These are phyloP conservation scores for Isurus oxyrinchus DNA, from an alignment of 2,113 vertebrate species.

Conservation along the genomic window DNA sequence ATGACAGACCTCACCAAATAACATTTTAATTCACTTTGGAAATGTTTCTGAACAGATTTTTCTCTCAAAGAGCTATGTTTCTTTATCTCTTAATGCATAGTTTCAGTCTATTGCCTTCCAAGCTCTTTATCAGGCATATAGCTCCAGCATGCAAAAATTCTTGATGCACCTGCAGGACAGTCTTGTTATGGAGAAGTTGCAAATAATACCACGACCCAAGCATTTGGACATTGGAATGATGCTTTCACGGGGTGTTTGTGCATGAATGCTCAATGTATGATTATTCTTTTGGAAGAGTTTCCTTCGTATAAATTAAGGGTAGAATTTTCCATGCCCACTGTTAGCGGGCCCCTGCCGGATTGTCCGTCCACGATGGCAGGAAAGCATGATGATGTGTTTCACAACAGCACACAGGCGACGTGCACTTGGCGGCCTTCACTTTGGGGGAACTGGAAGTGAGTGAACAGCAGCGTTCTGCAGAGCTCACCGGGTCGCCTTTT, in stretches of 20 bases:
- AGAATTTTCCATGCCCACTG: too few relatives aligned
- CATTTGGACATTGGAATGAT: not conserved
- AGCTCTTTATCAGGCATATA: not conserved
- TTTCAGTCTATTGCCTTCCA: not conserved
- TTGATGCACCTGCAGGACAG: not conserved
- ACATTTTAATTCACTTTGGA: not conserved
- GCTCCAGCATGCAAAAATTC: not conserved
- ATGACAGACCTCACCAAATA: not conserved
- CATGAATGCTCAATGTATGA: not conserved
- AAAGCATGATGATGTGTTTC: too few relatives aligned
- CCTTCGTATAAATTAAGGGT: too few relatives aligned
- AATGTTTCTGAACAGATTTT: not conserved
- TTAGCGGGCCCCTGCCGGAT: too few relatives aligned
- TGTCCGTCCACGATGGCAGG: too few relatives aligned
- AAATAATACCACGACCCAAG: not conserved
- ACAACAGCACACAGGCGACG: too few relatives aligned
- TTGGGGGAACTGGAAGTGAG: too few relatives aligned
- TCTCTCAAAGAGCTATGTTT: not conserved
- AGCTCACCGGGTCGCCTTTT: too few relatives aligned
- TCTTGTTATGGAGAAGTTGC: not conserved
- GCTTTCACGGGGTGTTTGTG: not conserved
- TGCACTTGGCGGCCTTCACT: too few relatives aligned
- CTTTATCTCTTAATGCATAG: not conserved
- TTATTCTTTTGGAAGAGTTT: not conserved
- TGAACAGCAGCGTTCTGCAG: too few relatives aligned